These are phyloP conservation scores for Porites rus DNA, from an alignment of 92 coral and sea anemone genomes.

Conservation along the genomic window DNA sequence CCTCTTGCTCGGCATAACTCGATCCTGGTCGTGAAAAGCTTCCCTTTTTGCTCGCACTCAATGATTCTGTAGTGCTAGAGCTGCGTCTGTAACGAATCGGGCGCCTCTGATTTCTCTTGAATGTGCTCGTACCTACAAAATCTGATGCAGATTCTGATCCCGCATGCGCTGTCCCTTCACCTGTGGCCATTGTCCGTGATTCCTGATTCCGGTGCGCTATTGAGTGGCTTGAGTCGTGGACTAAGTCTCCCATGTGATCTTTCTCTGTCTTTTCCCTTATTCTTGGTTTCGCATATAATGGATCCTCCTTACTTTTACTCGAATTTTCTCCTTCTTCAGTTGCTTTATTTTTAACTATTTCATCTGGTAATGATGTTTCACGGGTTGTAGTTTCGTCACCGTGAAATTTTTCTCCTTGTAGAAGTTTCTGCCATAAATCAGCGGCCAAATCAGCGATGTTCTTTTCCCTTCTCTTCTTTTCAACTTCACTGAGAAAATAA, in stretches of 20 bases:
- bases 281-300: background rate
- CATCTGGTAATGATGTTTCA: background rate
- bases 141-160: conserved; percentile 22
- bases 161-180: background rate
- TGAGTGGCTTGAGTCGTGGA: background rate
- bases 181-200: background rate
- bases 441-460: conserved; percentile 42
- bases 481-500: conserved; percentile 10
- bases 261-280: background rate
- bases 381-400: background rate
- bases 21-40: background rate
- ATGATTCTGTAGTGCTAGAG: background rate
- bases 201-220: background rate
- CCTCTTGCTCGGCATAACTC: background rate
- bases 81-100: conserved; percentile 9
- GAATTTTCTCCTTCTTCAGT: background rate
- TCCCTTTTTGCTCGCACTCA: background rate
- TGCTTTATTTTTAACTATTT: background rate
- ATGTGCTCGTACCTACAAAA: conserved; percentile 9
- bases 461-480: conserved; percentile 29
- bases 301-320: background rate
- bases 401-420: conserved; percentile 52
- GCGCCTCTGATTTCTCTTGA: conserved; percentile 36
- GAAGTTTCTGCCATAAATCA: conserved; percentile 57
- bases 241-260: background rate